Conservation (phyloP, 2,113 vertebrate species). For the Prunella himalayana region DNA sequence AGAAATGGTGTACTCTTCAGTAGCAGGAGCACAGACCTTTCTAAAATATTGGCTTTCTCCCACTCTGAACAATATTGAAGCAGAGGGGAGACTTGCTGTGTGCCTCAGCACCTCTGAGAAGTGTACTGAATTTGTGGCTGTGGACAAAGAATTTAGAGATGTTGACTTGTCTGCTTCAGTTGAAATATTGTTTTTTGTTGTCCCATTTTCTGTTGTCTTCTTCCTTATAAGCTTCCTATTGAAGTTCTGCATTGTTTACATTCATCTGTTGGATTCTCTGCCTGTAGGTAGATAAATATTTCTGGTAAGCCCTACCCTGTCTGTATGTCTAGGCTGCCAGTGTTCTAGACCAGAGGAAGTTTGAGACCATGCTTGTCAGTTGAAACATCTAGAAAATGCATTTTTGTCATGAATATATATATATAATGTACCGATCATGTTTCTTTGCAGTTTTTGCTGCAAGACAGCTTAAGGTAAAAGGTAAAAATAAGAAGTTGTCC, state of each 20-base stretch:
- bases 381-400: neutral
- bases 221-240: neutral
- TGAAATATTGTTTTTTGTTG: neutral
- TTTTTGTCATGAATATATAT: neutral
- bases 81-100: neutral
- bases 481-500: neutral
- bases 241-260: neutral
- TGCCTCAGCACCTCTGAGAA: neutral
- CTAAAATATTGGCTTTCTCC: neutral
- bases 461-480: accelerated
- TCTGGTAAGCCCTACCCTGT: neutral
- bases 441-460: neutral
- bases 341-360: neutral
- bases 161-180: neutral
- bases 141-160: neutral
- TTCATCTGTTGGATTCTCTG: neutral
- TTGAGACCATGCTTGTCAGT: neutral
- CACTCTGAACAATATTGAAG: neutral
- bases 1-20: neutral
- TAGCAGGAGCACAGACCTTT: neutral
- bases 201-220: neutral
- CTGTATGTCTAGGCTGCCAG: neutral
- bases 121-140: neutral
- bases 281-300: neutral
- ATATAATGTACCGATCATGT: accelerated